phyloP scores from a whole-genome alignment of 2,113 vertebrate species.

The Labeo rohita region DNA sequence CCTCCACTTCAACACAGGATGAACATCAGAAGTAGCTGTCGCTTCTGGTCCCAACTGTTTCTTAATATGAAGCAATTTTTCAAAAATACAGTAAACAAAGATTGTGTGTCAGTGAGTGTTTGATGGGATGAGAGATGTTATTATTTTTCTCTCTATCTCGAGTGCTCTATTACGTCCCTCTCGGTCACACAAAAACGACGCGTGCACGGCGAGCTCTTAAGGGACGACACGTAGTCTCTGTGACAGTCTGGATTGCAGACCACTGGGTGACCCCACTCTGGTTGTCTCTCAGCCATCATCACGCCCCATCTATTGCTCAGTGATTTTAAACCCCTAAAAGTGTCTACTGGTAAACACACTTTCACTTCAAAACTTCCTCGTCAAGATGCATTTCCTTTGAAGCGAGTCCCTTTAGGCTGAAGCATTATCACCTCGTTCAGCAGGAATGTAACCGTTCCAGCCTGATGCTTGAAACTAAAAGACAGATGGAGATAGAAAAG shows the following conservation, averaged over 20 bases:
- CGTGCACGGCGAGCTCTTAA: neutral
- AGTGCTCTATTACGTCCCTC: constrained; percentile 9
- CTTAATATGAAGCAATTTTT: constrained; percentile 43
- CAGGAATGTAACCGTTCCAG: constrained; percentile 73
- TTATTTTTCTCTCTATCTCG: constrained; percentile 6
- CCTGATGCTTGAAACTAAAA: constrained; percentile 45
- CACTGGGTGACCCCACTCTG: neutral
- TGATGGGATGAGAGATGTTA: constrained; percentile 20
- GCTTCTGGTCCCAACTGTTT: constrained; percentile 71
- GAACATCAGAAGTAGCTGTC: constrained; percentile 61
- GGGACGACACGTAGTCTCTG: neutral
- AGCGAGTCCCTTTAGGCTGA: constrained; percentile 60
- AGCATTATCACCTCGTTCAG: constrained; percentile 64
- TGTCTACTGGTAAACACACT: constrained; percentile 47
- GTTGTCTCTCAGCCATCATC: constrained; percentile 12
- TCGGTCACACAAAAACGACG: neutral
- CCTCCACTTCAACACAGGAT: constrained; percentile 23
- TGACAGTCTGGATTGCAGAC: constrained; percentile 6
- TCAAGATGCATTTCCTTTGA: constrained; percentile 64
- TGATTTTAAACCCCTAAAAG: constrained; percentile 44
- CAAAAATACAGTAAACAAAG: constrained; percentile 38
- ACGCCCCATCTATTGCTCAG: constrained; percentile 14
- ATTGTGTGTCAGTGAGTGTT: constrained; percentile 11
- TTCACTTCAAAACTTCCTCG: constrained; percentile 56
- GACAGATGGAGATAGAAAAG: constrained; percentile 17